These are phyloP conservation scores for Pluvianellus socialis DNA, from an alignment of 2,113 vertebrate genomes.

Conservation along the genomic window DNA sequence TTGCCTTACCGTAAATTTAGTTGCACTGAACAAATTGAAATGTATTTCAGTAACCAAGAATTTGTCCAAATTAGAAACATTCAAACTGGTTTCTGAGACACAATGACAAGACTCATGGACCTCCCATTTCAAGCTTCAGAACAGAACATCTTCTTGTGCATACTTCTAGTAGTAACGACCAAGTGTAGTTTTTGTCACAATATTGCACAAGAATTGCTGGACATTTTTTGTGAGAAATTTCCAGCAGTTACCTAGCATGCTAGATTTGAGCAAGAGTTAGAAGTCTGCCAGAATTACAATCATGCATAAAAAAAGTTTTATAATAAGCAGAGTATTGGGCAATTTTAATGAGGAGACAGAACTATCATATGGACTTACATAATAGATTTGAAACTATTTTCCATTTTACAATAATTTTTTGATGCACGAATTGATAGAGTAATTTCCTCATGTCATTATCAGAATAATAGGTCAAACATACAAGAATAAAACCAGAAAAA, in stretches of 20 bases:
- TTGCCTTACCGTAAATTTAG: not conserved
- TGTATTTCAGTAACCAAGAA: not conserved
- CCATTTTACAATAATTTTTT: not conserved
- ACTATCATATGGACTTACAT: not conserved
- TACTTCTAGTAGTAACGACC: not conserved
- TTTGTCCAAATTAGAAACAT: not conserved
- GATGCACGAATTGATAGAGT: not conserved
- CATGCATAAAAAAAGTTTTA: fast-evolving
- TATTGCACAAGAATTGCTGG: not conserved
- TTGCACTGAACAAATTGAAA: not conserved
- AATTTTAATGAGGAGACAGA: not conserved
- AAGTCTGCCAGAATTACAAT: not conserved
- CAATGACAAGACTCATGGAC: not conserved
- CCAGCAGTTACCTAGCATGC: not conserved
- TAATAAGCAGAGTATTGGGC: not conserved
- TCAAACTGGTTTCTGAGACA: not conserved
- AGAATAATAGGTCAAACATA: not conserved
- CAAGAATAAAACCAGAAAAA: not conserved
- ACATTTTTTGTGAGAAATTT: not conserved
- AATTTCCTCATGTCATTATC: not conserved
- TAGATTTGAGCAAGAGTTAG: not conserved
- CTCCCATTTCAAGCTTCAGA: not conserved
- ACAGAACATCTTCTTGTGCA: not conserved
- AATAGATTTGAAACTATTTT: not conserved
- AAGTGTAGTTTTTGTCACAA: not conserved